phyloP scores from a whole-genome alignment of 2,888 invertebrate genomes.

The Caenorhabditis becei region DNA sequence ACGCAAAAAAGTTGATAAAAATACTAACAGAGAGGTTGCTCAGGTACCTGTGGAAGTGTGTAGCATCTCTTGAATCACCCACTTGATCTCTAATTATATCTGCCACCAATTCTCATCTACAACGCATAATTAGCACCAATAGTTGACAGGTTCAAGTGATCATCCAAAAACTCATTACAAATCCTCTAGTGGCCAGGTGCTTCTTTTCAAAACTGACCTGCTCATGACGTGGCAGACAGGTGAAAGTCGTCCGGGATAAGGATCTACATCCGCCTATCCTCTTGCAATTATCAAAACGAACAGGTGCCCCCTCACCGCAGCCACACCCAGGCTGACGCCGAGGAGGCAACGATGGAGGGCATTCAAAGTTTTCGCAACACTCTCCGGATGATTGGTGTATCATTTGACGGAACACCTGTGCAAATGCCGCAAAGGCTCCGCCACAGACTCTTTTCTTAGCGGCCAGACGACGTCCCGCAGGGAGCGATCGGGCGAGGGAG shows the following conservation, averaged over 20 bases:
- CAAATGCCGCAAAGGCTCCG: constrained; percentile 43
- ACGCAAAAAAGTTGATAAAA: no score
- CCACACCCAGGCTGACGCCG: constrained; percentile 16
- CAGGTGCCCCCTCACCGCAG: constrained; percentile 18
- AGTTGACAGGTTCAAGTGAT: constrained; percentile 27
- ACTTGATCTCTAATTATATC: constrained; percentile 42
- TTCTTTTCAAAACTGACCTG: constrained; percentile 35
- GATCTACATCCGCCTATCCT: constrained; percentile 17
- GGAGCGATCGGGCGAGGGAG: constrained; percentile 15
- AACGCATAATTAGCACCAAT: constrained; percentile 37
- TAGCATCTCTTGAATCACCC: constrained; percentile 11
- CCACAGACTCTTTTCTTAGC: not conserved
- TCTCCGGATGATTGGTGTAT: constrained; percentile 55
- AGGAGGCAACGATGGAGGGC: not conserved
- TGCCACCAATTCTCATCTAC: constrained; percentile 8
- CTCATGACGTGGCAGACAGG: constrained; percentile 44
- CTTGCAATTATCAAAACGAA: constrained; percentile 39
- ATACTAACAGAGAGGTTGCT: no score
- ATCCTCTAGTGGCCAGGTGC: constrained; percentile 26
- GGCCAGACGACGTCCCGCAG: constrained; percentile 44
- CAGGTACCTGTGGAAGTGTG: not conserved
- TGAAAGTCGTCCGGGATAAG: constrained; percentile 40
- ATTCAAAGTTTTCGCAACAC: constrained; percentile 54
- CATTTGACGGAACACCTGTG: constrained; percentile 57
- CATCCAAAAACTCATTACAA: constrained; percentile 26